Conservation (phyloP, 2,797 vertebrate species). For the Macropodus opercularis region DNA sequence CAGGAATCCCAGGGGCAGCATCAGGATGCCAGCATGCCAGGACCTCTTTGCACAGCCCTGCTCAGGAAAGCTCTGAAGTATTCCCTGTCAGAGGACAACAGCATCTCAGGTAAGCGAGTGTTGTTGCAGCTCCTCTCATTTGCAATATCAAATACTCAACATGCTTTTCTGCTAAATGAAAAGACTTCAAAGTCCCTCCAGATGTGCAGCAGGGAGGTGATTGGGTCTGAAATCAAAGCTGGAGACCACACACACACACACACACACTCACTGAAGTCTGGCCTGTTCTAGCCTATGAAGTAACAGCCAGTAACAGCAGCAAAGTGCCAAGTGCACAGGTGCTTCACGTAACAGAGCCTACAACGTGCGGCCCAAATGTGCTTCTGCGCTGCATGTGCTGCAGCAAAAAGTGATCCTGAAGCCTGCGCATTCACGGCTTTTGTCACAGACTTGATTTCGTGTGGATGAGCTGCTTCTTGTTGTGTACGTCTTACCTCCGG, state of each 20-base stretch:
- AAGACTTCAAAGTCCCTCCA: conserved; percentile 39
- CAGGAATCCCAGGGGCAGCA: background rate
- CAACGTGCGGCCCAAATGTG: conserved; percentile 7
- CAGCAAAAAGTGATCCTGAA: background rate
- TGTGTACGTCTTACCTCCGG: conserved; percentile 82
- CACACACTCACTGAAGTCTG: conserved; percentile 23
- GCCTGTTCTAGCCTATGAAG: conserved; percentile 26
- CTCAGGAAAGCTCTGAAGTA: conserved; percentile 7
- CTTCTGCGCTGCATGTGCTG: conserved; percentile 8
- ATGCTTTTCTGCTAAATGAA: background rate
- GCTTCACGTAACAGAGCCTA: conserved; percentile 26
- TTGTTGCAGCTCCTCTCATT: background rate
- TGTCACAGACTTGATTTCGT: conserved; percentile 7
- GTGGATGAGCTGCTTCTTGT: conserved; percentile 10
- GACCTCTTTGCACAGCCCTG: background rate
- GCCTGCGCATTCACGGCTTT: background rate
- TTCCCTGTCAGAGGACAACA: conserved; percentile 3
- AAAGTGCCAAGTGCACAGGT: conserved; percentile 57
- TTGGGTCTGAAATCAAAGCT: conserved; percentile 43
- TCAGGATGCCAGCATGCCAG: conserved; percentile 11
- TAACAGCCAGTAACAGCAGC: conserved; percentile 39
- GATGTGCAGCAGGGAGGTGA: conserved; percentile 57
- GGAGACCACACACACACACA: too few relatives aligned
- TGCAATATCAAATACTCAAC: background rate
- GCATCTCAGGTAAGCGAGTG: background rate